Percentiles rank a stretch among this genome's conserved stretches.
phyloP scores from a whole-genome alignment of 2,797 vertebrate genomes.

The Notolepis coatsorum region DNA sequence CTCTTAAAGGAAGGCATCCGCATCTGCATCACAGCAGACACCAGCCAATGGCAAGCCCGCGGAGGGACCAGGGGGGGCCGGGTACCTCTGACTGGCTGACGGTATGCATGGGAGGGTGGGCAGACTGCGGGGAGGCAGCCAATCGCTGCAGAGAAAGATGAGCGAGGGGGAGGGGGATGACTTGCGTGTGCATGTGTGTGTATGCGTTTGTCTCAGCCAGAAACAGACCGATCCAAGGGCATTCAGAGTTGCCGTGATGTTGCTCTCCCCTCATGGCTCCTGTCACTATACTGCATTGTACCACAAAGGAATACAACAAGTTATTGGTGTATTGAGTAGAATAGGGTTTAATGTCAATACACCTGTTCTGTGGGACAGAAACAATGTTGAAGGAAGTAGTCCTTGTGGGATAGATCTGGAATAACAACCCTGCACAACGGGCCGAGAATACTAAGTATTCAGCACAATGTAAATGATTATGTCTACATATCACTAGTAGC shows the following conservation, averaged over 20 bases:
- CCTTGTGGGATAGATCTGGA: background rate
- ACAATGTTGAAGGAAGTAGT: background rate
- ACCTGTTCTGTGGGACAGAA: background rate
- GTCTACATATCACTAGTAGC: background rate
- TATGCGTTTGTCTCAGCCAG: conserved; percentile 36
- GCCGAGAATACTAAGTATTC: background rate
- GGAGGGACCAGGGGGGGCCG: conserved; percentile 15
- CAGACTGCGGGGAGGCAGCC: conserved; percentile 40
- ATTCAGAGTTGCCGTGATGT: conserved; percentile 55
- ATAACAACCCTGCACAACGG: conserved; percentile 7
- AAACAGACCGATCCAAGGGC: conserved; percentile 74
- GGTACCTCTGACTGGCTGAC: conserved; percentile 54
- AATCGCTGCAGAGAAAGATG: conserved; percentile 43
- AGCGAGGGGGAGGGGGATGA: conserved; percentile 4
- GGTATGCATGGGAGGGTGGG: conserved; percentile 39
- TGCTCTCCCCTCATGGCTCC: conserved; percentile 22
- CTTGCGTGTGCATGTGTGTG: conserved; percentile 30
- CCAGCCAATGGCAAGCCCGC: conserved; percentile 65
- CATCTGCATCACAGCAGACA: conserved; percentile 61
- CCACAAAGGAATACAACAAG: background rate
- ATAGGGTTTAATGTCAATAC: background rate
- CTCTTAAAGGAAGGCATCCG: conserved; percentile 75
- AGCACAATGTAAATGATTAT: conserved; percentile 11
- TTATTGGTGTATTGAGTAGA: background rate
- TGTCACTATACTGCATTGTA: conserved; percentile 21